Conservation (phyloP, 2,888 invertebrate species). For the Eledona agricola region DNA sequence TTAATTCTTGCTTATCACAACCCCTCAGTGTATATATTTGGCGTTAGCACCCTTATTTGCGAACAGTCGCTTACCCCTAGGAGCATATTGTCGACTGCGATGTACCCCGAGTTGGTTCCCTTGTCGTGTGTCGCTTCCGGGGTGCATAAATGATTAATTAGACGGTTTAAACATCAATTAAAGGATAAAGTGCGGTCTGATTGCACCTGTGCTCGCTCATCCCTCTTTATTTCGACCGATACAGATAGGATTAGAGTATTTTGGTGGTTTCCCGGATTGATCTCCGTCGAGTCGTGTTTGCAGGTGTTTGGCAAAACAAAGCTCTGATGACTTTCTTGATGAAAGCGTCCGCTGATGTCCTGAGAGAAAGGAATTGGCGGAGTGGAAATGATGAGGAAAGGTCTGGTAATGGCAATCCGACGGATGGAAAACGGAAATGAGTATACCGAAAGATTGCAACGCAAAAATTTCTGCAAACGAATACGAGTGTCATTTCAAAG, state of each 20-base stretch:
- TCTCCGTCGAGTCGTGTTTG: slow-evolving; percentile 4
- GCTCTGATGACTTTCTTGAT: slow-evolving; percentile 18
- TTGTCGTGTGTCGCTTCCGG: slow-evolving; percentile 43
- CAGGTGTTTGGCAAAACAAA: slow-evolving; percentile 10
- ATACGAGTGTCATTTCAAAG: too few relatives aligned
- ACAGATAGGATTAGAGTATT: slow-evolving; percentile 31
- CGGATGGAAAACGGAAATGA: too few relatives aligned
- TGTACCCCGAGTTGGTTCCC: slow-evolving; percentile 29
- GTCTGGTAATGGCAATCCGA: slow-evolving; percentile 18
- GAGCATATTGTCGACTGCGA: slow-evolving; percentile 33
- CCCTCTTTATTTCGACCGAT: slow-evolving; percentile 25
- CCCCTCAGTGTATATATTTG: slow-evolving; percentile 47
- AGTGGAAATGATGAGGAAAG: slow-evolving; percentile 37
- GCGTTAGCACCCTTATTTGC: slow-evolving; percentile 47
- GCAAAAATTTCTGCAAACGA: slow-evolving; percentile 12
- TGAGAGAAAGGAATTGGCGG: slow-evolving; percentile 38
- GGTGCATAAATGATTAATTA: slow-evolving; percentile 56
- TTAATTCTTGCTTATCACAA: slow-evolving; percentile 50
- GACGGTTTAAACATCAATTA: slow-evolving; percentile 53
- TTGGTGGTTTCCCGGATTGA: slow-evolving; percentile 18
- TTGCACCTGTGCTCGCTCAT: slow-evolving; percentile 51
- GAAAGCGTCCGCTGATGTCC: slow-evolving; percentile 14
- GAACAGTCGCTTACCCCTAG: slow-evolving; percentile 35
- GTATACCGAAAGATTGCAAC: slow-evolving; percentile 6
- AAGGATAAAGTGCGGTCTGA: slow-evolving; percentile 49